phyloP scores from a whole-genome alignment of 2,113 vertebrate genomes.

The Rhea pennata region DNA sequence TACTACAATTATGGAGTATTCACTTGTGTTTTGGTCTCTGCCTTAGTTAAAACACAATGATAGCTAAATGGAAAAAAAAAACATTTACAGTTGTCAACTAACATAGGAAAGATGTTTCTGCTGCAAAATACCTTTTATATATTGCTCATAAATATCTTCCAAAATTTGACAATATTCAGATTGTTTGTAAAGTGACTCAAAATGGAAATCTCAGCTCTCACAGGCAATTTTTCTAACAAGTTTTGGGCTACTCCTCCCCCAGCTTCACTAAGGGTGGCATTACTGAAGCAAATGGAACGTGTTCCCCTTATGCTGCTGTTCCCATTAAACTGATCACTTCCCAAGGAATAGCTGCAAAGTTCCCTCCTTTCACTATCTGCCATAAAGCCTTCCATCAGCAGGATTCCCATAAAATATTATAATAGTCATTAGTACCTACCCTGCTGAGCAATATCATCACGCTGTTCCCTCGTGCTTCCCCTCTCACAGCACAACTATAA shows the following conservation, averaged over 20 bases:
- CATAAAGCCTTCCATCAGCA: background rate
- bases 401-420: too few species aligned
- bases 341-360: background rate
- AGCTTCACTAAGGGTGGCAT: background rate
- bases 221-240: background rate
- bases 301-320: background rate
- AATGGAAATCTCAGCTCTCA: background rate
- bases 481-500: too few species aligned
- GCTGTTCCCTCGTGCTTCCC: background rate
- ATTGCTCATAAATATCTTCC: background rate
- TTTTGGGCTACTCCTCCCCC: background rate
- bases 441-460: background rate
- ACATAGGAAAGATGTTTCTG: background rate
- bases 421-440: background rate
- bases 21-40: slow-evolving; percentile 14
- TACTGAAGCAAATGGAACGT: background rate
- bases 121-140: background rate
- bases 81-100: background rate
- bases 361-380: background rate
- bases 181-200: background rate
- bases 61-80: background rate
- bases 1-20: background rate
- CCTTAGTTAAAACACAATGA: slow-evolving; percentile 45
- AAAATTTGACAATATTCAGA: background rate
- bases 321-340: background rate